Percentiles rank a stretch among this genome's conserved stretches.
Evolutionary conservation across 92 coral and sea anemone species (phyloP).

Genomic region (Porites evermanni): DNA sequence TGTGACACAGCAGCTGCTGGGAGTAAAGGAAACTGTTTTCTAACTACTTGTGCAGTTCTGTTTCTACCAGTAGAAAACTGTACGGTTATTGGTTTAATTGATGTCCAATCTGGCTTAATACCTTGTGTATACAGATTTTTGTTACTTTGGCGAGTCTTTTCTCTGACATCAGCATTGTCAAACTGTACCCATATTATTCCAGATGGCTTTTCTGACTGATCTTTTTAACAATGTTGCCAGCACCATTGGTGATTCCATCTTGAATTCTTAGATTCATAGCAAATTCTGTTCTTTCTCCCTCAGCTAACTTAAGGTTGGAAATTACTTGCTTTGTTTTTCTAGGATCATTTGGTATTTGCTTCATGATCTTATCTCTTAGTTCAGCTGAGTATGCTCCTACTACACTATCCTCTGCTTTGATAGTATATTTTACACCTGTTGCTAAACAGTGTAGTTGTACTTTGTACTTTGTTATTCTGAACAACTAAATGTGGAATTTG

Average conservation of each 20-base stretch:
- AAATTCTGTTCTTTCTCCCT: conserved; percentile 41
- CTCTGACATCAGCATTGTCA: conserved; percentile 27
- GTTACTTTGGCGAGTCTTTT: conserved; percentile 12
- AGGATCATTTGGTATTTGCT: conserved; percentile 55
- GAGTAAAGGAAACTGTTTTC: conserved; percentile 26
- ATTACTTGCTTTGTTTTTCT: conserved; percentile 66
- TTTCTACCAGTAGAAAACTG: conserved; percentile 38
- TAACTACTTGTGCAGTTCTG: conserved; percentile 26
- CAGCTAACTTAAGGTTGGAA: conserved; percentile 40
- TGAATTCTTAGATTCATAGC: conserved; percentile 41
- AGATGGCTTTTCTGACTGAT: conserved; percentile 30
- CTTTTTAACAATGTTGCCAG: conserved; percentile 14
- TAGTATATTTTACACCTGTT: conserved; percentile 23
- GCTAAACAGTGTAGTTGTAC: conserved; percentile 18
- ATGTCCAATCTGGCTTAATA: conserved; percentile 17
- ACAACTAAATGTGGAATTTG: conserved; percentile 38
- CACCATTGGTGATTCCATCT: conserved; percentile 48
- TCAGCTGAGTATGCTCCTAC: conserved; percentile 37
- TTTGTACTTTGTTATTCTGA: conserved; percentile 46
- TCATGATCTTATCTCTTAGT: conserved; percentile 48
- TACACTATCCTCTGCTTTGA: conserved; percentile 52
- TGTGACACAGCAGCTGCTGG: conserved; percentile 43
- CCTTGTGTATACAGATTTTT: conserved; percentile 15
- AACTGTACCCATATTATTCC: conserved; percentile 44
- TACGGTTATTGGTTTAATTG: conserved; percentile 31